These are phyloP conservation scores for Myrmophylax atrothorax DNA, from an alignment of 2,113 vertebrate genomes.

Conservation along the genomic window DNA sequence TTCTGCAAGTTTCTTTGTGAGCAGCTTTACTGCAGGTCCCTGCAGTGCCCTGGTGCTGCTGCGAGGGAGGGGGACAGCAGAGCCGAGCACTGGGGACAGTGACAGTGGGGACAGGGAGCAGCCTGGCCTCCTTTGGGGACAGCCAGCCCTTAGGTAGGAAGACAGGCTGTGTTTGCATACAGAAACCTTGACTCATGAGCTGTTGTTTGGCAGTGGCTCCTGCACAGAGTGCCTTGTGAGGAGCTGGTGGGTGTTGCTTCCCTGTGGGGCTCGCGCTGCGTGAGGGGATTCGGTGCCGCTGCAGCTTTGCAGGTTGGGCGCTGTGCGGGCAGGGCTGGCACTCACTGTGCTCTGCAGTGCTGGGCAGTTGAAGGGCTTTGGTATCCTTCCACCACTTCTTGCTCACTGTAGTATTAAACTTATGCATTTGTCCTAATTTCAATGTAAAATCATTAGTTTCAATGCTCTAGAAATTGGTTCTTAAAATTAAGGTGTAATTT, in stretches of 20 bases:
- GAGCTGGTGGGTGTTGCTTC: background rate
- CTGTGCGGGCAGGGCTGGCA: background rate
- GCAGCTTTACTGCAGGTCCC: background rate
- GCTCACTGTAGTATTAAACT: background rate
- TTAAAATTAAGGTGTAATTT: background rate
- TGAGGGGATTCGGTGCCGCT: background rate
- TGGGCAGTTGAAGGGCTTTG: background rate
- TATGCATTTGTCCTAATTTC: background rate
- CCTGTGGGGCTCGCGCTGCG: background rate
- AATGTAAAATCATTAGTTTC: background rate
- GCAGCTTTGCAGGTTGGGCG: rapidly evolving
- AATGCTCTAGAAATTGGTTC: background rate
- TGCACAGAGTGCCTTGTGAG: background rate
- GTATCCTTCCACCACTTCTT: background rate
- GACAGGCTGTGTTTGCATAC: background rate
- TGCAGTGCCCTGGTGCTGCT: rapidly evolving
- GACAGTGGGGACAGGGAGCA: background rate
- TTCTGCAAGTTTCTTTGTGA: background rate
- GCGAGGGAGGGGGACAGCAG: rapidly evolving
- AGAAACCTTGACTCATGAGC: background rate
- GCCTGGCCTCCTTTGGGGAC: background rate
- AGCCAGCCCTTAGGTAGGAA: background rate
- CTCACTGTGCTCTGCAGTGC: background rate
- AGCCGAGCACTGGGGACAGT: background rate
- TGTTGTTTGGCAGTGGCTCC: background rate